Percentiles rank a stretch among this genome's conserved stretches.
These are phyloP conservation scores for Lymantria dispar DNA, from an alignment of 2,888 invertebrate genomes.

Conservation along the genomic window DNA sequence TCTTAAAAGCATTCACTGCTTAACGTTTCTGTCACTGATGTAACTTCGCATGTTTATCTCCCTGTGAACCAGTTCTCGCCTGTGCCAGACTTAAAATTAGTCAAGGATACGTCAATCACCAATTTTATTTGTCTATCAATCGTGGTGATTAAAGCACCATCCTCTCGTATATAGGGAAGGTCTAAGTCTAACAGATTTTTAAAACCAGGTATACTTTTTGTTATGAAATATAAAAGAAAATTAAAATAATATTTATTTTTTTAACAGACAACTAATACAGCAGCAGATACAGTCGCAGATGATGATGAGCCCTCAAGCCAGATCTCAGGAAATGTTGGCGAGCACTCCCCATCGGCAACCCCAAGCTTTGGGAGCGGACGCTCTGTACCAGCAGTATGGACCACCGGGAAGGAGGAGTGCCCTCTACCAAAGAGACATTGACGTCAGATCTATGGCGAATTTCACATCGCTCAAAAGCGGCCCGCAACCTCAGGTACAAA, in stretches of 20 bases:
- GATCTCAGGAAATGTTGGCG: constrained; percentile 83
- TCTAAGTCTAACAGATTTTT: no score
- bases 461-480: constrained; percentile 72
- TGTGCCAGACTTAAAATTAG: no score
- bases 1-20: no score
- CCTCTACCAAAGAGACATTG: constrained; percentile 70
- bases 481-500: constrained; percentile 61
- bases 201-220: not conserved
- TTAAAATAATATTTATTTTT: not conserved
- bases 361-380: constrained; percentile 72
- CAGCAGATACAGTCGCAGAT: constrained; percentile 77
- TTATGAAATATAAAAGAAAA: not conserved
- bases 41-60: no score
- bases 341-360: constrained; percentile 60
- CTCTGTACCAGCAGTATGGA: constrained; percentile 75
- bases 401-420: constrained; percentile 71
- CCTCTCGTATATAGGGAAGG: no score
- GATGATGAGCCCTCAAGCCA: constrained; percentile 72
- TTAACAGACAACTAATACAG: constrained; percentile 66
- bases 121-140: no score
- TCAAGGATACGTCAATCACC: no score
- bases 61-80: no score
- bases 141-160: no score
- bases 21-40: no score
- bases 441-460: constrained; percentile 71